Evolutionary conservation across 1,140 invertebrate genomes (phyloP), one percentile per base, ranked within the genome.

Genomic region (Ceratina japonica): DNA sequence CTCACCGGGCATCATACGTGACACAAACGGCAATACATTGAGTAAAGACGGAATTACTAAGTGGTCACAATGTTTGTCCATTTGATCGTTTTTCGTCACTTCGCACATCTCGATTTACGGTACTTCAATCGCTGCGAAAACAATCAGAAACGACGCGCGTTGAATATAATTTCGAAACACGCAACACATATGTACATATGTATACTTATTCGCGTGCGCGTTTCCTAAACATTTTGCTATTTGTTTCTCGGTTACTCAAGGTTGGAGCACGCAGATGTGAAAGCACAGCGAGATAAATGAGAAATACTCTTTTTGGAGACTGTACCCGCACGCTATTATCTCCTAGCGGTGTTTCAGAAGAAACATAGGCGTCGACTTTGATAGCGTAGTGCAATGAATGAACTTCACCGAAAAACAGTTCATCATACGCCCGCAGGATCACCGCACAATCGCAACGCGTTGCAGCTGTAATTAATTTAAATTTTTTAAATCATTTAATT

Each of bases 271-370:
- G 70, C 31, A 31, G 58, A 54, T 72, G 27, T 80, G 37, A 16
- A 22, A 63, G 62, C 22, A 15, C 44, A 44, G 62, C 73, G 54
- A 15, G 44, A 79, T 80, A 77, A 80, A 86, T 88, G 81, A 58
- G 76, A 79, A 76, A 85, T 81, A 87, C 65, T 87, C 88, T 88
- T 89, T 86, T 77, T 79, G 81, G 75, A 49, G 89, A 91, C 89
- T 91, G 90, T 91, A 91, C 90, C 85, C 77, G 83, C 81, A 84
- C 76, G 89, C 89, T 91, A 91, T 91, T 91, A 91, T 91, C 89
- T 91, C 83, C 89, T 90, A 89, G 90, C 89, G 89, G 89, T 91
- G 89, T 88, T 91, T 89, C 88, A 88, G 88, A 91, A 89, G 88
- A 89, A 89, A 89, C 90, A 91, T 86, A 86, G 89, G 89, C 89